Conservation (phyloP, 2,888 invertebrate genomes). For the Drosophila emarginata region DNA sequence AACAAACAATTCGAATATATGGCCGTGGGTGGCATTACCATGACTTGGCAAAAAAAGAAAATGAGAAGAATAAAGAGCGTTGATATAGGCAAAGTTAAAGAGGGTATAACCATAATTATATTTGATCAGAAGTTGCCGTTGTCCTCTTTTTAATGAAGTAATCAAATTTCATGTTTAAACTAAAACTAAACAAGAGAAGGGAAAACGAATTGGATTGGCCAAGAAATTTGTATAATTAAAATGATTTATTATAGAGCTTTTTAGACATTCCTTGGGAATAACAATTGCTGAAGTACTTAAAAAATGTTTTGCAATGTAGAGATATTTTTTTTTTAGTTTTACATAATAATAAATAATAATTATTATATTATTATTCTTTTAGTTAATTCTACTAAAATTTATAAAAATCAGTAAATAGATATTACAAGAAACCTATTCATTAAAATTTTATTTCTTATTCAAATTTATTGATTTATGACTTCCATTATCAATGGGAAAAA, state of each 20-base stretch:
- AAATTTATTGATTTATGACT: no score
- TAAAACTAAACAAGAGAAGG: slow-evolving; percentile 3
- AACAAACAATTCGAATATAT: slow-evolving; percentile 61
- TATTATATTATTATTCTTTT: no score
- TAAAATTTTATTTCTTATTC: no score
- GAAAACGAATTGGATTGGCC: slow-evolving; percentile 37
- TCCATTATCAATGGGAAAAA: no score
- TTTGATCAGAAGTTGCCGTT: slow-evolving; percentile 65
- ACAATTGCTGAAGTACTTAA: background rate
- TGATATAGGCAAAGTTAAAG: slow-evolving; percentile 15
- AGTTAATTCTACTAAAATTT: no score
- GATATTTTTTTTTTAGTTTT: background rate
- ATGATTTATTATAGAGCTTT: background rate
- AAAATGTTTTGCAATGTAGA: no score
- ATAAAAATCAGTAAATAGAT: no score
- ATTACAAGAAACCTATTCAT: no score
- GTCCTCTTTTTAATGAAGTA: slow-evolving; percentile 71
- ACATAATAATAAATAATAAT: no score
- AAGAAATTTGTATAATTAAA: slow-evolving; percentile 17
- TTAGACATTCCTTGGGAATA: background rate
- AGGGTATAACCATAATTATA: slow-evolving; percentile 54
- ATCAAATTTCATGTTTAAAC: slow-evolving; percentile 50
- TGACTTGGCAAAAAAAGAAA: slow-evolving; percentile 57
- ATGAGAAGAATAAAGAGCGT: slow-evolving; percentile 35
- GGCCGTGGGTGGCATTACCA: slow-evolving; percentile 67